Percentiles rank a stretch among this genome's conserved stretches.
Evolutionary conservation across 1,140 invertebrate genomes (phyloP).

Genomic region (Tetramorium alpestre): DNA sequence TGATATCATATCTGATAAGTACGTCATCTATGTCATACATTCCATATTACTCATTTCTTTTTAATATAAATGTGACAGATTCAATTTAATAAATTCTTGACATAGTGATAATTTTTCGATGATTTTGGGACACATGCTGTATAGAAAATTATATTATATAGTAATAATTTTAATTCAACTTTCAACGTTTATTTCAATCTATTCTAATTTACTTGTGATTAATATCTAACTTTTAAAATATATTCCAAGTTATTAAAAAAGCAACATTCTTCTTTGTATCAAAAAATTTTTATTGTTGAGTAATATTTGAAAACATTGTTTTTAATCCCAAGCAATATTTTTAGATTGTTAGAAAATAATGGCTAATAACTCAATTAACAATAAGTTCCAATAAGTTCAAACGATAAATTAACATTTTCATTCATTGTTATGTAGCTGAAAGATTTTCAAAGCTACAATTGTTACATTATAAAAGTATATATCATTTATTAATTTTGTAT

Average conservation of each 20-base stretch:
- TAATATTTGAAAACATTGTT: slow-evolving; percentile 13
- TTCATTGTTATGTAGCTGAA: neutral
- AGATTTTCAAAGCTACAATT: neutral
- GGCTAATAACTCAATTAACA: neutral
- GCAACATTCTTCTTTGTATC: neutral
- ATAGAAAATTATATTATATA: slow-evolving; percentile 1
- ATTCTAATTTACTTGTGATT: neutral
- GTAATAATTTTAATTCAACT: neutral
- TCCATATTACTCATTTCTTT: slow-evolving; percentile 37
- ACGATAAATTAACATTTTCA: neutral
- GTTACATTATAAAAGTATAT: neutral
- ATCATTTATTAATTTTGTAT: slow-evolving; percentile 12
- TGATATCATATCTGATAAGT: slow-evolving; percentile 78
- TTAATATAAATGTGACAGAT: neutral
- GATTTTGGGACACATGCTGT: neutral
- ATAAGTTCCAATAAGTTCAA: neutral
- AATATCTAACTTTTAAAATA: neutral
- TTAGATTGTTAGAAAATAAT: neutral
- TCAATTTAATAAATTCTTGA: slow-evolving; percentile 14
- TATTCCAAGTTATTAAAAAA: slow-evolving; percentile 3
- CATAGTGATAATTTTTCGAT: neutral
- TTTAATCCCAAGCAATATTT: neutral
- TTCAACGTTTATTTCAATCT: neutral
- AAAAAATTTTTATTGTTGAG: slow-evolving; percentile 15
- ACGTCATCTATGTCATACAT: slow-evolving; percentile 45